Conservation (phyloP, 2,888 invertebrate species). For the Galerucella calmariensis region DNA sequence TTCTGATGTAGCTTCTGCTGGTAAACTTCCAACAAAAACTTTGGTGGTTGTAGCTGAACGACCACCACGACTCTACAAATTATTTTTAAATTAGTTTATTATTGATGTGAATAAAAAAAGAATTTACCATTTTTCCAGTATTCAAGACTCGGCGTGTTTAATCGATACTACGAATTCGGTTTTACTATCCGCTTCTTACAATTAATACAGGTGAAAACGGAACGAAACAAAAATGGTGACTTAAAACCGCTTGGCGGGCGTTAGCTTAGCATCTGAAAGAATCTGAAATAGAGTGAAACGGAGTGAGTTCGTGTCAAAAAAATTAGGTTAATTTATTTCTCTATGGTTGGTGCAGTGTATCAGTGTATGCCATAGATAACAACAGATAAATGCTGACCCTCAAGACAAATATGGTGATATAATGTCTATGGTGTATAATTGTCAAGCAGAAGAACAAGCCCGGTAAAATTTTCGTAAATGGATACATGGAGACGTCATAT, state of each 20-base stretch:
- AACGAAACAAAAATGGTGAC: not conserved
- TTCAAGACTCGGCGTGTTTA: not conserved
- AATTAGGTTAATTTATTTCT: too few relatives aligned
- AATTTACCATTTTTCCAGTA: not conserved
- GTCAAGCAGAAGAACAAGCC: too few relatives aligned
- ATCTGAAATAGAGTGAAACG: too few relatives aligned
- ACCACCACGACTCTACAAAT: slow-evolving; percentile 57
- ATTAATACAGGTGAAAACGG: not conserved
- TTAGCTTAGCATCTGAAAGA: not conserved
- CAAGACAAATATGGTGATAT: too few relatives aligned
- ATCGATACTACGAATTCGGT: not conserved
- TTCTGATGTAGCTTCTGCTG: slow-evolving; percentile 84
- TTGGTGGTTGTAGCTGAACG: slow-evolving; percentile 68
- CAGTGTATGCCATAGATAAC: too few relatives aligned
- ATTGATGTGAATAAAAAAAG: not conserved
- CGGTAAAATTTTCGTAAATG: too few relatives aligned
- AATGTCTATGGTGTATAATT: too few relatives aligned
- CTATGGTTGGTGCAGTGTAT: too few relatives aligned
- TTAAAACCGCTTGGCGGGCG: not conserved
- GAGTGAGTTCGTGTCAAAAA: too few relatives aligned
- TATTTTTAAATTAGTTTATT: not conserved
- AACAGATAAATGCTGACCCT: too few relatives aligned
- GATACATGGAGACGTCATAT: too few relatives aligned
- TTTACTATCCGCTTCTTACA: not conserved
- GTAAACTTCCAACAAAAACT: slow-evolving; percentile 93